Conservation (phyloP, 2,888 invertebrate genomes). For the Camptogramma bilineatum region DNA sequence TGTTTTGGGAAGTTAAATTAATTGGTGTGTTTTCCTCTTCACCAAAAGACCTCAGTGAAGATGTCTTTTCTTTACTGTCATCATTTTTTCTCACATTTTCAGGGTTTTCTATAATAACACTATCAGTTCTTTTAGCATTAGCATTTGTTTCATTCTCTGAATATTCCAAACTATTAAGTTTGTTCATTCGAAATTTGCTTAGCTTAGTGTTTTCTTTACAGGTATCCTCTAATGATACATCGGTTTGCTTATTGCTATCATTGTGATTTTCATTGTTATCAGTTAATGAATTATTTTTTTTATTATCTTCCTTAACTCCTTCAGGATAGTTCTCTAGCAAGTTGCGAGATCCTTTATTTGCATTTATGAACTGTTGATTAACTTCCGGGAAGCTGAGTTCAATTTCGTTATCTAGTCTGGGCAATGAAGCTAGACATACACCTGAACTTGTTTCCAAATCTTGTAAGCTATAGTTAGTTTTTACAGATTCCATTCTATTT, state of each 20-base stretch:
- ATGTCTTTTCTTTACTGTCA: constrained; percentile 48
- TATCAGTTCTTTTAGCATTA: constrained; percentile 68
- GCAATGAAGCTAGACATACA: constrained; percentile 76
- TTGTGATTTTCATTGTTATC: constrained; percentile 20
- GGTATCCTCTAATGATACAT: constrained; percentile 40
- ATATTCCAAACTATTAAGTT: constrained; percentile 48
- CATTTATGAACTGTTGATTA: constrained; percentile 81
- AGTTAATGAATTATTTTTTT: constrained; percentile 2
- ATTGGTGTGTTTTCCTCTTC: constrained; percentile 43
- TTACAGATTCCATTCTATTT: constrained; percentile 57
- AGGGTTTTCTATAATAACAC: constrained; percentile 81
- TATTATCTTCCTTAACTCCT: constrained; percentile 3
- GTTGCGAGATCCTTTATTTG: constrained; percentile 65
- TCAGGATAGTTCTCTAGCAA: constrained; percentile 12
- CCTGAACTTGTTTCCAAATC: constrained; percentile 78
- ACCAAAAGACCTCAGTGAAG: constrained; percentile 25
- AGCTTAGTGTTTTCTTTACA: constrained; percentile 69
- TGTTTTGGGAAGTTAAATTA: constrained; percentile 57
- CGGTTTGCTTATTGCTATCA: constrained; percentile 8
- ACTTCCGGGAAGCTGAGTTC: constrained; percentile 81
- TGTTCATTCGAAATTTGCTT: constrained; percentile 74
- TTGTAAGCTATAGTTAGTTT: constrained; percentile 71
- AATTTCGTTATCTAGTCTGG: constrained; percentile 78
- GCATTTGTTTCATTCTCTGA: constrained; percentile 45
- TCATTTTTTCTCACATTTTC: constrained; percentile 66